Conservation (phyloP, 2,113 vertebrate species). For the Lophura nycthemera region DNA sequence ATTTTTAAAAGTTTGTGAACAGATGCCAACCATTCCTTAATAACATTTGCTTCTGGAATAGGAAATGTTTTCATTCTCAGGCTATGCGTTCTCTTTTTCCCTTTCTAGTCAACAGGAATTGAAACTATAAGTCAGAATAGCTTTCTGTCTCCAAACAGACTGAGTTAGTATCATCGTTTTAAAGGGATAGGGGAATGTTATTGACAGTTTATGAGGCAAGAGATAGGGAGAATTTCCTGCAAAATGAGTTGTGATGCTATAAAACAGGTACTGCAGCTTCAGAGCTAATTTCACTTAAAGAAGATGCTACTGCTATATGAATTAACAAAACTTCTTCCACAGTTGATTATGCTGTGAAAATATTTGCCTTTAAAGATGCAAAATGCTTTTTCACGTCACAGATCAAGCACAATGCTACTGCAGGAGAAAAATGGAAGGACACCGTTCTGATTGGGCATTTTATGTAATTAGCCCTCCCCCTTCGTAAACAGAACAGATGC, state of each 20-base stretch:
- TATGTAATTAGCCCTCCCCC: not conserved
- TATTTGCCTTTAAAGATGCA: not conserved
- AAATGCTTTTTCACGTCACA: not conserved
- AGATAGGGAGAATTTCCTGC: not conserved
- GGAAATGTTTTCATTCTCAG: constrained; percentile 64
- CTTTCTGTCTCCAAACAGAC: constrained; percentile 60
- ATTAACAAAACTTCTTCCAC: not conserved
- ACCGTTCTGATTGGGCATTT: not conserved
- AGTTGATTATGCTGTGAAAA: not conserved
- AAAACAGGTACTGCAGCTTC: not conserved
- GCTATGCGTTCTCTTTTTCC: constrained; percentile 42
- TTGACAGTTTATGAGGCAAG: not conserved
- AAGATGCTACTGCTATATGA: not conserved
- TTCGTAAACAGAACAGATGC: not conserved
- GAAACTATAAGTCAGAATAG: constrained; percentile 68
- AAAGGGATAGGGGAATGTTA: not conserved
- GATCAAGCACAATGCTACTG: not conserved
- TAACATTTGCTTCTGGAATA: constrained; percentile 60
- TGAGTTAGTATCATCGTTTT: constrained; percentile 2
- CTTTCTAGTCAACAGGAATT: constrained; percentile 61
- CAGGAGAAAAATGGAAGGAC: not conserved
- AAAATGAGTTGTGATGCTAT: not conserved
- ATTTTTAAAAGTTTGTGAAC: constrained; percentile 43
- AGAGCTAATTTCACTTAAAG: not conserved
- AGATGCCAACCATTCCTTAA: constrained; percentile 48